Evolutionary conservation across 2,797 vertebrate genomes (phyloP).

Genomic region (Eidolon dupreanum): DNA sequence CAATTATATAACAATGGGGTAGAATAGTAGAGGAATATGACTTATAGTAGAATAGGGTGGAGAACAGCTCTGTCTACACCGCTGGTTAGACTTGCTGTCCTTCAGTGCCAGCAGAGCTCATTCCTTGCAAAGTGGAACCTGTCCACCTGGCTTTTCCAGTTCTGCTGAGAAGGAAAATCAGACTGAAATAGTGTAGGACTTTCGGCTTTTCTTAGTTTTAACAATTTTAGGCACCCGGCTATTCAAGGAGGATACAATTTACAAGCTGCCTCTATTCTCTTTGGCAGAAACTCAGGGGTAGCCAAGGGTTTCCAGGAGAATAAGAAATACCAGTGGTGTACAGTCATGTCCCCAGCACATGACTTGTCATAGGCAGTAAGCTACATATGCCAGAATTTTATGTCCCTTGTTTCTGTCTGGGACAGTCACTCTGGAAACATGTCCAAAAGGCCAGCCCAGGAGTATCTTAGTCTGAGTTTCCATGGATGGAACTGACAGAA

Average conservation of each 20-base stretch:
- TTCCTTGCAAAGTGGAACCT: not conserved
- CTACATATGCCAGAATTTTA: not conserved
- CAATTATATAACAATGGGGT: not conserved
- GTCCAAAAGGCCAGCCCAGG: constrained; percentile 7
- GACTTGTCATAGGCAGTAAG: not conserved
- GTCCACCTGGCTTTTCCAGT: constrained; percentile 17
- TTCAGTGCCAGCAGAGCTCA: not conserved
- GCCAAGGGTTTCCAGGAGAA: not conserved
- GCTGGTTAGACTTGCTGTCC: not conserved
- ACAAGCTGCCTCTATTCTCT: not conserved
- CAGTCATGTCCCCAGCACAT: not conserved
- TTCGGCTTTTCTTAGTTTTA: constrained; percentile 42
- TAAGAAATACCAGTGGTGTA: not conserved
- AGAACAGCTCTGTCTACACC: not conserved
- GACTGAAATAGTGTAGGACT: not conserved
- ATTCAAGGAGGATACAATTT: not conserved
- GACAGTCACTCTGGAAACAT: constrained; percentile 1
- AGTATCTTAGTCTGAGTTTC: not conserved
- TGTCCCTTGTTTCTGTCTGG: not conserved
- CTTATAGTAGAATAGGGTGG: not conserved
- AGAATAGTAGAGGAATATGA: not conserved
- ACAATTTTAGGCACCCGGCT: not conserved
- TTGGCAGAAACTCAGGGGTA: not conserved
- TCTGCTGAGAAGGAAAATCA: not conserved
- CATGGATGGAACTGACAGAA: constrained; percentile 21